Evolutionary conservation across 2,797 vertebrate genomes (phyloP), one percentile per base, ranked within the genome.

Genomic region (Tadarida brasiliensis): DNA sequence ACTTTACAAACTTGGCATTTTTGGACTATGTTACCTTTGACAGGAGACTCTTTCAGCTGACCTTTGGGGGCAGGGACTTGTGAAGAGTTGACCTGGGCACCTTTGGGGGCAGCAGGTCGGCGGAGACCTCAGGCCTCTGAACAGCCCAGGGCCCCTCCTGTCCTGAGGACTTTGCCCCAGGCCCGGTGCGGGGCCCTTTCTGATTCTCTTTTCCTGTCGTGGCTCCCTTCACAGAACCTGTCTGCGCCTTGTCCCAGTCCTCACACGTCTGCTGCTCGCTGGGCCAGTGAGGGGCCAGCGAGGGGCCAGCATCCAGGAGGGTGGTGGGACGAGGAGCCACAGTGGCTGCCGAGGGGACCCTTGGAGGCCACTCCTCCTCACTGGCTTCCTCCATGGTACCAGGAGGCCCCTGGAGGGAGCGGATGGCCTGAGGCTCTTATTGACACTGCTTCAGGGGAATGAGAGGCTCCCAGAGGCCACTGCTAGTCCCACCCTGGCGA

Each of bases 251-350:
- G 3, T 35, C 44, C 0, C 10, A 39, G 5, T 17, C 3, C 20
- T 86, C 63, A 11, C 49, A 51, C 2, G 49, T 68, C 47, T 30
- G 11, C 26, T 49, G 33, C 20, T 61, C 47, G 10, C 85, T 56
- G 49, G 56, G n/a, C 39, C 11, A 14, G 51, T 3, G 5, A 12
- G 51, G 35, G 44, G 22, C 49, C 5, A 3, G n/a, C 73, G 5
- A 12, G 51, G 35, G 44, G 22, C 49, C 5, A 3, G n/a, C 73
- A 54, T n/a, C 39, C 39, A 44, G 57, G 24, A 30, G 24, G 0
- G 1, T 5, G 51, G 5, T 67, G 3, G 1, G 20, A 0, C 9
- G 22, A 0, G 56, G 56, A 16, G 24, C 2, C 3, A 12, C 22
- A 11, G 2, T 15, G 15, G 57, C 7, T 44, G 7, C 19, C 56